These are phyloP conservation scores for Galbula dea DNA, from an alignment of 2,113 vertebrate genomes.

Conservation along the genomic window DNA sequence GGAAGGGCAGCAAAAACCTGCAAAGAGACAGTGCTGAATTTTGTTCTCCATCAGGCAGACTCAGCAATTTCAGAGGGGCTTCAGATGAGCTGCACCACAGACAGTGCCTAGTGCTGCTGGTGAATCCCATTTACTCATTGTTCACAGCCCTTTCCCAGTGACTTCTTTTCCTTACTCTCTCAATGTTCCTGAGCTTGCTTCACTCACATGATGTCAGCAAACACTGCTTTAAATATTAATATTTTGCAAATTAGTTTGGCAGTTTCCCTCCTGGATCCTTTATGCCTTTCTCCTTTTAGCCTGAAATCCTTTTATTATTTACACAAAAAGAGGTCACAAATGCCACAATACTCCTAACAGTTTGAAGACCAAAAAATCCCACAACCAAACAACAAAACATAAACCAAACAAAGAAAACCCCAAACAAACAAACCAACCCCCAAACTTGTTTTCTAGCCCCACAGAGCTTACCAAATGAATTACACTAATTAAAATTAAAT, in stretches of 20 bases:
- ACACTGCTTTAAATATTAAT: neutral
- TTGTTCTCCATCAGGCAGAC: neutral
- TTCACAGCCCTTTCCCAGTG: neutral
- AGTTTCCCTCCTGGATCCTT: neutral
- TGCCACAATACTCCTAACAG: neutral
- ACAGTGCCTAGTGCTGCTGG: neutral
- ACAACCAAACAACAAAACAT: too few relatives aligned
- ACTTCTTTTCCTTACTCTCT: neutral
- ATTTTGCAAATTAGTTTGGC: neutral
- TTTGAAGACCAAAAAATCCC: neutral
- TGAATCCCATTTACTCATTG: neutral
- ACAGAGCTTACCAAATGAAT: neutral
- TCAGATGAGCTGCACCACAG: neutral
- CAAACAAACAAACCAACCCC: too few relatives aligned
- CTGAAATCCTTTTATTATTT: neutral
- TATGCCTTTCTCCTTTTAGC: neutral
- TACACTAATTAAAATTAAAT: neutral
- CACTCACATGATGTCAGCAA: neutral
- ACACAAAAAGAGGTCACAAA: neutral
- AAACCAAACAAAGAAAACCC: too few relatives aligned
- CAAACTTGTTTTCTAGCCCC: neutral
- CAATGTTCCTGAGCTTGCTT: neutral
- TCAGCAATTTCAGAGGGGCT: neutral
- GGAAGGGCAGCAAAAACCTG: neutral
- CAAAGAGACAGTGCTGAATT: neutral